Percentiles rank a stretch among this genome's conserved stretches.
phyloP scores from a whole-genome alignment of 2,113 vertebrate genomes.

The Nannospalax galili region DNA sequence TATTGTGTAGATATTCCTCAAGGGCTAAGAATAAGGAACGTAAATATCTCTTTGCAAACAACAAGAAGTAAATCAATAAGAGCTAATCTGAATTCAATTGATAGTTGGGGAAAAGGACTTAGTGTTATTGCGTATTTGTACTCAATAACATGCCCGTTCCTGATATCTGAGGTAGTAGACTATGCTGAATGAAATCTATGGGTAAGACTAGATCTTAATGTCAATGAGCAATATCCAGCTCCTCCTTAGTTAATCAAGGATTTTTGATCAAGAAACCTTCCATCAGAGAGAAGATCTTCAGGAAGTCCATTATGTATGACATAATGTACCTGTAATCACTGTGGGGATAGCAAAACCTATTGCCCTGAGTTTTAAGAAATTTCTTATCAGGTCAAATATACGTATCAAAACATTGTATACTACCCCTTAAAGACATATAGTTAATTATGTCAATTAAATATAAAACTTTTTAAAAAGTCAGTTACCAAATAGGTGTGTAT shows the following conservation, averaged over 20 bases:
- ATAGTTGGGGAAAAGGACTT: background rate
- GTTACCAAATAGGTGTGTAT: background rate
- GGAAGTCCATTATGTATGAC: background rate
- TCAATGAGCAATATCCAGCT: background rate
- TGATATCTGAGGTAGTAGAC: background rate
- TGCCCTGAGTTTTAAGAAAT: background rate
- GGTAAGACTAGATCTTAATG: background rate
- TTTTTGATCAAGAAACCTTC: background rate
- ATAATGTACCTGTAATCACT: background rate
- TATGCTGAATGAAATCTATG: background rate
- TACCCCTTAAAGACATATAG: background rate
- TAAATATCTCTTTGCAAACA: background rate
- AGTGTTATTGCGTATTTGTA: background rate
- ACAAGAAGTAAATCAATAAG: background rate
- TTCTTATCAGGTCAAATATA: background rate
- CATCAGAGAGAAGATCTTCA: background rate
- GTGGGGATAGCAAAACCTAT: background rate
- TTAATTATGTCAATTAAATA: background rate
- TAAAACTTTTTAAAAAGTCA: background rate
- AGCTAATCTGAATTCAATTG: background rate
- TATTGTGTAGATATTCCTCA: background rate
- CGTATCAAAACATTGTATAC: background rate
- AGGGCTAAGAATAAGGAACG: background rate
- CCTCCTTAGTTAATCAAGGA: background rate
- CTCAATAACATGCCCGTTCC: background rate